These are phyloP conservation scores for Phaedon cochleariae DNA, from an alignment of 2,888 invertebrate species.

Conservation along the genomic window DNA sequence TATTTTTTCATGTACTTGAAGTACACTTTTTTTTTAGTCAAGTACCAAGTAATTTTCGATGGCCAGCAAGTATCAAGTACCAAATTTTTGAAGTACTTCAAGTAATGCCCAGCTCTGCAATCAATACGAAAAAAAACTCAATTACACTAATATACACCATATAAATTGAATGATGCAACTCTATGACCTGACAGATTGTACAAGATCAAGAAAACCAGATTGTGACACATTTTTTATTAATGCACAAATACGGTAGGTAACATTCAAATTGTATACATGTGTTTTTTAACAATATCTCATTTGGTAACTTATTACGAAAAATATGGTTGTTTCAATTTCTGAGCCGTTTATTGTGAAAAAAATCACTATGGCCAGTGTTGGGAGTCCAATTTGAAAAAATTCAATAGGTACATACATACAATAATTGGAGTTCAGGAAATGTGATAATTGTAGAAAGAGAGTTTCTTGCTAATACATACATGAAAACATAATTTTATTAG, in stretches of 20 bases:
- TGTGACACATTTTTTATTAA: conserved; percentile 58
- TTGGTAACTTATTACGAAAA: conserved; percentile 58
- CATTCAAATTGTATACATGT: conserved; percentile 64
- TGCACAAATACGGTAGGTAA: conserved; percentile 64
- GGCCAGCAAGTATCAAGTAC: too few relatives aligned
- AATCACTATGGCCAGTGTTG: not conserved
- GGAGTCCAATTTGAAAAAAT: not conserved
- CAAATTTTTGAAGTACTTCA: too few relatives aligned
- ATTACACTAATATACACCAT: too few relatives aligned
- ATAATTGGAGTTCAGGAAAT: not conserved
- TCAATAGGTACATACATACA: not conserved
- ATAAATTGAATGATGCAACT: too few relatives aligned
- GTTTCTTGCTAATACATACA: conserved; percentile 14
- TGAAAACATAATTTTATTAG: conserved; percentile 42
- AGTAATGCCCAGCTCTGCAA: too few relatives aligned
- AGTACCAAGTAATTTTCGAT: too few relatives aligned
- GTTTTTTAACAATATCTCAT: conserved; percentile 58
- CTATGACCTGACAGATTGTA: too few relatives aligned
- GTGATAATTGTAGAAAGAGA: conserved; percentile 1
- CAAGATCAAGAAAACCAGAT: conserved; percentile 5
- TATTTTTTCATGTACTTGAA: too few relatives aligned
- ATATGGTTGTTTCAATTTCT: conserved; percentile 40
- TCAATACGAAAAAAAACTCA: too few relatives aligned
- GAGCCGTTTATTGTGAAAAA: conserved; percentile 14
- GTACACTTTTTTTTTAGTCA: too few relatives aligned